Base-by-base conservation (phyloP, 1,140 invertebrate genomes). In the Drosophila truncata region DNA sequence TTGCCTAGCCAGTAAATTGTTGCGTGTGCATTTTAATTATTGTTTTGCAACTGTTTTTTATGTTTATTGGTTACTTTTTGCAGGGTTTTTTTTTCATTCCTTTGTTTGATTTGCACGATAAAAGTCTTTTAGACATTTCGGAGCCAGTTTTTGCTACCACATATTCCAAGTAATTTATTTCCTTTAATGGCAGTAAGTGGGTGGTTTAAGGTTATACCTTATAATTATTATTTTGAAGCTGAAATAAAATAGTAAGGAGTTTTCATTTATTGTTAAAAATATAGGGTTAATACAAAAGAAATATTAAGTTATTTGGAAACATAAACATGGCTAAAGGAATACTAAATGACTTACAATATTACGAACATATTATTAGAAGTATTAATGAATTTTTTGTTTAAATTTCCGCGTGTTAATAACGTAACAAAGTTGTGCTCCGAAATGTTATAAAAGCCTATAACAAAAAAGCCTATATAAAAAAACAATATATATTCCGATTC, bases 11-110 rank as follows among this genome's bases (percentile, higher is more conserved):
- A 57, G 70, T 65, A 72, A 72, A 76, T 72, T 71, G 46, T 87
- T 82, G 55, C 61, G 66, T 66, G 78, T 65, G 79, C 66, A 80
- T 87, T 82, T 87, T 86, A 86, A 86, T 86, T 87, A 80, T 83
- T 70, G 74, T 82, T 83, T 80, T 46, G 70, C 69, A 83, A 84
- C 65, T 65, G 58, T 39, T 76, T 87, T 82, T 64, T 70, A 74
- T 71, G 52, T 70, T 74, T 55, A 73, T 77, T 37, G 37, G 61
- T 82, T 63, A 66, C 23, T 39, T 75, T 69, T 13, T 31, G 44
- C 6, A 11, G 13, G 16, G 13, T 9, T 20, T 52, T 27, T 35
- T 35, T 35, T 16, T n/a, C 31, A 1, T 35, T 8, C 13, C 31
- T 11, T 44, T 67, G n/a, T 63, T 71, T 61, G 35, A 59, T 37